phyloP scores from a whole-genome alignment of 2,888 invertebrate genomes.

The Diaphora mendica region DNA sequence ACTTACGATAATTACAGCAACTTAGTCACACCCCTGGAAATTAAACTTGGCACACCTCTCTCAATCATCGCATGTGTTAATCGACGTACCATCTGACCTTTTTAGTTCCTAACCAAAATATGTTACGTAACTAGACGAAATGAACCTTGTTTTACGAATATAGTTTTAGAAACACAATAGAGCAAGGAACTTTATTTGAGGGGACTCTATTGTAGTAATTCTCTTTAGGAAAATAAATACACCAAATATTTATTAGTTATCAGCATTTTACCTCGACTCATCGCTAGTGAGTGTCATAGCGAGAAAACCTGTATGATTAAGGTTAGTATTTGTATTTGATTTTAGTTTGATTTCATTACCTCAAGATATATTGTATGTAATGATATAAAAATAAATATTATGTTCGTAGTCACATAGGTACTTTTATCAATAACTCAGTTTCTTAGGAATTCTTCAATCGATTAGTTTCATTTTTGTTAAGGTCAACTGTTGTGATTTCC shows the following conservation, averaged over 20 bases:
- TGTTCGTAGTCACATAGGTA: not conserved
- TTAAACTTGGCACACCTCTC: constrained; percentile 66
- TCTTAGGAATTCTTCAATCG: not conserved
- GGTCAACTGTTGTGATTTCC: not conserved
- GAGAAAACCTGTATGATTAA: not conserved
- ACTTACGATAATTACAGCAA: constrained; percentile 68
- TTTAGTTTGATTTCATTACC: not conserved
- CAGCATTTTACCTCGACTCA: not conserved
- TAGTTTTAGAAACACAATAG: not conserved
- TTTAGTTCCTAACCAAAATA: constrained; percentile 18
- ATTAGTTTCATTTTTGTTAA: not conserved
- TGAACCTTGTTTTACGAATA: not conserved
- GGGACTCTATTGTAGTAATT: not conserved
- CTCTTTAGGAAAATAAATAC: not conserved
- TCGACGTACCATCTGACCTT: constrained; percentile 25
- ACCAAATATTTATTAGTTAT: not conserved
- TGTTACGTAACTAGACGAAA: constrained; percentile 10
- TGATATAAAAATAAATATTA: not conserved
- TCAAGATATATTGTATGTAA: not conserved
- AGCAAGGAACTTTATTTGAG: not conserved
- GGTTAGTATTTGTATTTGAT: not conserved
- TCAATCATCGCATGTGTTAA: constrained; percentile 41
- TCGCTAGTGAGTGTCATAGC: not conserved
- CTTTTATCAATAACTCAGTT: not conserved
- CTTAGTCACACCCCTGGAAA: constrained; percentile 74